Base-by-base conservation (phyloP, 2,797 vertebrate species). In the Halcyon chelicuti region DNA sequence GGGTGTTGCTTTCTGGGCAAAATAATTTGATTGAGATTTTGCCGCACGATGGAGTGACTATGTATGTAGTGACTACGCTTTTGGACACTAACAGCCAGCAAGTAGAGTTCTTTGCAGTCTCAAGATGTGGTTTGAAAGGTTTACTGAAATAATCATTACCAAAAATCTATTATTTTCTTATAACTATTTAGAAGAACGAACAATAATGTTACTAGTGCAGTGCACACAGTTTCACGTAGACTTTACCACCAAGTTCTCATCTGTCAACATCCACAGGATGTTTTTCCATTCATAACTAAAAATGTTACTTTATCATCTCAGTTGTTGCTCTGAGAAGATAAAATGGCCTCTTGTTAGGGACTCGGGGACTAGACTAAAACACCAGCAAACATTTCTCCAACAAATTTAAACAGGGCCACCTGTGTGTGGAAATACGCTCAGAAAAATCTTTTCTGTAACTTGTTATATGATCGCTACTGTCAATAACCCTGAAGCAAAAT, bases 401-500 rank as follows among this genome's bases (percentile, higher is more conserved):
- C 15, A 76, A 66, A 62, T 49, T 86, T 33, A 84, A 92, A 87
- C 47, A 76, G 25, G 88, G 63, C 31, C 21, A 57, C 51, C 60
- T 79, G 9, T 68, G 66, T 71, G 42, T 40, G 68, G 33, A 87
- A 92, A 73, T 65, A 88, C 6, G 57, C 90, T 96, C 91, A 96
- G 88, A 93, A 96, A 97, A 97, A 78, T 65, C 77, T 77, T 68
- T 95, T 90, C 91, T 90, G 66, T 94, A 94, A 94, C 80, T 88
- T 80, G 77, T 93, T 97, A 88, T 66, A 86, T 57, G 92, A 95
- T 88, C 87, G 66, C 49, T 94, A 87, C 94, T 97, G 89, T 95
- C 96, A 97, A 94, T 96, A 97, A 97, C 39, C 93, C 95, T 62
- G 49, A 95, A 97, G 92, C 95, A 97, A 96, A 97, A 95, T 94